Evolutionary conservation across 2,797 vertebrate species (phyloP), one percentile per base, ranked within the genome.

Genomic region (Malurus leucopterus): DNA sequence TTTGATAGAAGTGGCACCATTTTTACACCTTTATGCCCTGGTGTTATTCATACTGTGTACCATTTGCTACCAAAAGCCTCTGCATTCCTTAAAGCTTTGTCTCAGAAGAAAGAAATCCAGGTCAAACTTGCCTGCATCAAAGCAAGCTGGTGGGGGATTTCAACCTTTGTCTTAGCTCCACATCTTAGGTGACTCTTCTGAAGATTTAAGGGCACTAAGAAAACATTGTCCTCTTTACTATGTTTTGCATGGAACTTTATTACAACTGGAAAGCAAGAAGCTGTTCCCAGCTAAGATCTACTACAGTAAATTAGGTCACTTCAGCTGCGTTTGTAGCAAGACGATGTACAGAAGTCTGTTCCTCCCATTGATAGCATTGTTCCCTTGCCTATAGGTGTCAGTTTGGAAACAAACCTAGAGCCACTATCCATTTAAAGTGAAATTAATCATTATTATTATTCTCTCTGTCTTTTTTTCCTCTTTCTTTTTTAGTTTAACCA

Each of bases 71-170:
- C 70, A 55, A 82, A 94, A 91, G 73, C 70, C 61, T 78, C 63
- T 57, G 53, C 77, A 53, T 84, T 86, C 46, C 88, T 84, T 91
- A 91, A 86, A 89, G 88, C 92, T 95, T 94, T 86, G 70, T 93
- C 92, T 94, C 88, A 82, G 64, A 89, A 94, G 58, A 94, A 92
- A 93, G 88, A 93, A 93, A 94, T 76, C 68, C 8, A 1, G 91
- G 91, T 92, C 92, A 95, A 84, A 84, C 77, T 65, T 41, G 30
- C 26, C 64, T 23, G 34, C 63, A 84, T 91, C 74, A 92, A 95
- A 95, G 92, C 46, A 81, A 84, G 46, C 92, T 88, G 38, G 91
- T 63, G 64, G 92, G 80, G 64, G 77, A 70, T 93, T 92, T 94
- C 81, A 93, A 84, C 88, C 86, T 92, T 95, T 92, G 88, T 91